Conservation (phyloP, 1,140 invertebrate genomes). For the Lepidurus packardi region DNA sequence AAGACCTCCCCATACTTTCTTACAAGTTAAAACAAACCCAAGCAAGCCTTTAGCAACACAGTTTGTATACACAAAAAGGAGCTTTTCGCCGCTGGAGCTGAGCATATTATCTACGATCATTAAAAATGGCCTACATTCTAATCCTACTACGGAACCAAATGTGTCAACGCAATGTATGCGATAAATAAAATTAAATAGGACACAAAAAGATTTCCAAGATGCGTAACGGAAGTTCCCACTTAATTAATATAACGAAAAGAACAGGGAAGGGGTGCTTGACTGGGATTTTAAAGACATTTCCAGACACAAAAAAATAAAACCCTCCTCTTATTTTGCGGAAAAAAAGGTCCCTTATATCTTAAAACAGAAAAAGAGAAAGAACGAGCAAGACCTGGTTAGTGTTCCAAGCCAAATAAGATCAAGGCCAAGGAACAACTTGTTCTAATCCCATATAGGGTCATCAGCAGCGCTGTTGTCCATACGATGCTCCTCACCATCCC, state of each 20-base stretch:
- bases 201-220: not conserved
- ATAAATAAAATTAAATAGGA: not conserved
- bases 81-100: no score
- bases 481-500: not conserved
- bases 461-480: not conserved
- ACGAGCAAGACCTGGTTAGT: no score
- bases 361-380: no score
- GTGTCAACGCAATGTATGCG: no score
- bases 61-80: not conserved
- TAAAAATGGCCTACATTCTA: not conserved
- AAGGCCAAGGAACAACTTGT: not conserved
- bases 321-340: not conserved
- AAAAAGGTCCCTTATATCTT: no score
- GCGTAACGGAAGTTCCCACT: not conserved
- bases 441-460: not conserved
- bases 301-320: not conserved
- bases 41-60: no score
- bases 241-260: constrained; percentile 1
- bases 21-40: no score
- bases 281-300: not conserved
- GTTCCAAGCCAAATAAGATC: no score
- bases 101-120: no score
- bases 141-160: not conserved
- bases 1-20: no score
- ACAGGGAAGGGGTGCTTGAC: not conserved